Conservation (phyloP, 2,888 invertebrate species). For the Geophilus truncorum region DNA sequence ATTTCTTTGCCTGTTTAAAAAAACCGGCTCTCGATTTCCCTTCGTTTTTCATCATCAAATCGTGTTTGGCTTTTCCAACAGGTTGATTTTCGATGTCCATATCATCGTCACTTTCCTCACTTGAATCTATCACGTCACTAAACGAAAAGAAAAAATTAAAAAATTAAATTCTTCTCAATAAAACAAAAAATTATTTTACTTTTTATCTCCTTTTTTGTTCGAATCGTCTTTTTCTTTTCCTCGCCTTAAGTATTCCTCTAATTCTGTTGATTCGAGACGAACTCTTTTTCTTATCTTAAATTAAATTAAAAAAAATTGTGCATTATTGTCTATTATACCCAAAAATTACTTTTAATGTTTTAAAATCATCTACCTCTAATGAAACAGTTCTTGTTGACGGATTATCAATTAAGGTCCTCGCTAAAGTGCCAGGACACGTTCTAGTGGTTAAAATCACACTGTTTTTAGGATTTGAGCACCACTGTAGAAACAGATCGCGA, state of each 20-base stretch:
- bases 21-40: conserved; percentile 62
- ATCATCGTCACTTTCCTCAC: conserved; percentile 78
- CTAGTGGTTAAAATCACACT: conserved; percentile 83
- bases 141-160: background rate
- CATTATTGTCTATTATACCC: background rate
- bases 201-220: conserved; percentile 42
- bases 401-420: conserved; percentile 53
- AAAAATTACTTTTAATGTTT: background rate
- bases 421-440: conserved; percentile 59
- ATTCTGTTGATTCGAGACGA: conserved; percentile 55
- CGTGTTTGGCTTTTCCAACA: conserved; percentile 75
- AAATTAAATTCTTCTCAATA: background rate
- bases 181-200: background rate
- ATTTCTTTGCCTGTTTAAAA: conserved; percentile 80
- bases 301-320: too few species aligned
- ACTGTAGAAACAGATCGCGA: conserved; percentile 86
- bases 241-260: conserved; percentile 54
- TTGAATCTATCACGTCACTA: conserved; percentile 62
- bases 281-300: conserved; percentile 51
- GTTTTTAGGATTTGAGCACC: conserved; percentile 88
- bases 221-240: conserved; percentile 50
- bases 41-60: conserved; percentile 61
- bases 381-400: conserved; percentile 49
- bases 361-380: conserved; percentile 45
- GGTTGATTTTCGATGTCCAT: conserved; percentile 65